These are phyloP conservation scores for Eupithecia subumbrata DNA, from an alignment of 2,888 invertebrate species.

Conservation along the genomic window DNA sequence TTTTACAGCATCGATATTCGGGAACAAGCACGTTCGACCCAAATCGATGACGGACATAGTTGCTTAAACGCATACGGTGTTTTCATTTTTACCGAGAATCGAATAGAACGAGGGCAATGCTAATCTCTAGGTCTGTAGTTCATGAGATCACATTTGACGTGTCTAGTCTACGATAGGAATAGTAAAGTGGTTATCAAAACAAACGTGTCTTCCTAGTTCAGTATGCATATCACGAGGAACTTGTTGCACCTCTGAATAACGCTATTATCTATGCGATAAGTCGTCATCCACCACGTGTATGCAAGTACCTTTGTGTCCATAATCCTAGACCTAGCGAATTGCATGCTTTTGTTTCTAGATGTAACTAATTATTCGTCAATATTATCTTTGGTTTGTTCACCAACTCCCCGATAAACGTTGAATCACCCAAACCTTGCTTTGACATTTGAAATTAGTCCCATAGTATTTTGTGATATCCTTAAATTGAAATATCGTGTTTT, in stretches of 20 bases:
- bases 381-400: conserved; percentile 9
- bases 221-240: conserved; percentile 46
- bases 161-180: conserved; percentile 24
- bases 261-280: conserved; percentile 44
- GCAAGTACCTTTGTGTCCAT: conserved; percentile 37
- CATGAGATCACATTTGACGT: conserved; percentile 33
- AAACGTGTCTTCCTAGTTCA: conserved; percentile 36
- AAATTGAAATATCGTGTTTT: background rate
- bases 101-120: conserved; percentile 19
- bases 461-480: background rate
- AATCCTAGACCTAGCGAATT: conserved; percentile 38
- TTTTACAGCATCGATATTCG: conserved; percentile 59
- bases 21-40: conserved; percentile 70
- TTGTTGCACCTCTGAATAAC: conserved; percentile 40
- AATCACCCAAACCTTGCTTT: background rate
- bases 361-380: conserved; percentile 10
- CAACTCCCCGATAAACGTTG: background rate
- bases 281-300: conserved; percentile 45
- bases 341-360: conserved; percentile 27
- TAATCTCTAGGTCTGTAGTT: conserved; percentile 17
- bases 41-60: conserved; percentile 62
- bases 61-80: conserved; percentile 50
- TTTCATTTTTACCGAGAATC: conserved; percentile 28
- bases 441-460: background rate
- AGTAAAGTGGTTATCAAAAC: conserved; percentile 28